Base-by-base conservation (phyloP, 2,888 invertebrate species). In the Spilosoma lubricipeda region DNA sequence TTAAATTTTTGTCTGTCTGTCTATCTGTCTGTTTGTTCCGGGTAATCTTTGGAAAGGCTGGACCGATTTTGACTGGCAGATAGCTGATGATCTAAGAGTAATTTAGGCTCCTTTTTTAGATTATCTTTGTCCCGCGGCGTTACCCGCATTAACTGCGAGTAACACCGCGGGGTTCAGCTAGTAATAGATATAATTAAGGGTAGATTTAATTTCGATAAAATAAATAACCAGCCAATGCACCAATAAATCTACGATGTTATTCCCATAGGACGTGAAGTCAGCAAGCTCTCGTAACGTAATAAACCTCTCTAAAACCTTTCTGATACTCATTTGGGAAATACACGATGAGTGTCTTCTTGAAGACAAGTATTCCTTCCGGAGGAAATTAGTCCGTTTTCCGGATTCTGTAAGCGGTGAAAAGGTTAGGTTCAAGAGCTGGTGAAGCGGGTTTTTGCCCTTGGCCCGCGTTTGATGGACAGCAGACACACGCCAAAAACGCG, bases 401-500 rank as follows among this genome's bases (percentile, higher is more conserved):
- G 27, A 36, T 67, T n/a, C 59, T 30, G 63, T 30, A 68, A 52
- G 33, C 30, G 72, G 45, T 33, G 39, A n/a, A 45, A 67, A 36
- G 5, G n/a, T 20, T 52, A n/a, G 48, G 7, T 27, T 66, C 52
- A 74, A 69, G n/a, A n/a, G 67, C 59, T 63, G 23, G n/a, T 42
- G 59, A 42, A 27, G 71, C 74, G 68, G 68, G 42, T 72, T 75
- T 75, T 71, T 72, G 74, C 13, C n/a, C 20, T 45, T 65, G 30
- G 27, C 64, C 36, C 39, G 63, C 56, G 59, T 30, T 30, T 64
- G 76, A 76, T 48, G 68, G 71, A 68, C 33, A 68, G 42, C 45
- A 67, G 36, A 33, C 48, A 59, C 67, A 42, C 66, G 74, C 42
- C 68, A 72, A n/a, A 18, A 72, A 72, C 66, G 69, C 59, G 66